Percentiles rank a stretch among this genome's conserved stretches.
Conservation (phyloP, 2,888 invertebrate species). For the Agrochola macilenta region DNA sequence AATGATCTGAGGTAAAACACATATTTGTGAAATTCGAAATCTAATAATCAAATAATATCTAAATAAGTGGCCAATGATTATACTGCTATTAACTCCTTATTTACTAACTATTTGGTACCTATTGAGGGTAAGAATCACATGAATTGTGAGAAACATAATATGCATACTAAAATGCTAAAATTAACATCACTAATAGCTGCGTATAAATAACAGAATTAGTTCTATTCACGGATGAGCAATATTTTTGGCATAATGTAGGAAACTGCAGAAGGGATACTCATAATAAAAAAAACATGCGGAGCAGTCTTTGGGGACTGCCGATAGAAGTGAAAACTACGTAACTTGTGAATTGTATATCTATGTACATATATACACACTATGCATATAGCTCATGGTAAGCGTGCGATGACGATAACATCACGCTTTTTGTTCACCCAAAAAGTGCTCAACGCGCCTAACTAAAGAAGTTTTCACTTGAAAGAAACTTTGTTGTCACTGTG, state of each 20-base stretch:
- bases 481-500: background rate
- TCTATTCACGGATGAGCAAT: constrained; percentile 48
- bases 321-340: no score
- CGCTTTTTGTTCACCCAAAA: no score
- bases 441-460: no score
- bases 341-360: no score
- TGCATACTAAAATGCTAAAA: constrained; percentile 14
- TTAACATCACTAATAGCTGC: constrained; percentile 35
- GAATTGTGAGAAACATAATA: constrained; percentile 11
- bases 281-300: no score
- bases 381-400: no score
- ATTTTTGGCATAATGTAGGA: background rate
- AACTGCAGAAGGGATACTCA: constrained; percentile 10
- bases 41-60: background rate
- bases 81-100: background rate
- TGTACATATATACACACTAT: no score
- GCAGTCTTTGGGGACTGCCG: no score
- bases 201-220: constrained; percentile 55
- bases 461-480: no score
- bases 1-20: background rate
- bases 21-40: background rate
- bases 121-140: background rate
- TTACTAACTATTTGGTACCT: no score
- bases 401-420: no score
- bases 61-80: background rate